Evolutionary conservation across 2,797 vertebrate species (phyloP), one percentile per base, ranked within the genome.

Genomic region (Labroides dimidiatus): DNA sequence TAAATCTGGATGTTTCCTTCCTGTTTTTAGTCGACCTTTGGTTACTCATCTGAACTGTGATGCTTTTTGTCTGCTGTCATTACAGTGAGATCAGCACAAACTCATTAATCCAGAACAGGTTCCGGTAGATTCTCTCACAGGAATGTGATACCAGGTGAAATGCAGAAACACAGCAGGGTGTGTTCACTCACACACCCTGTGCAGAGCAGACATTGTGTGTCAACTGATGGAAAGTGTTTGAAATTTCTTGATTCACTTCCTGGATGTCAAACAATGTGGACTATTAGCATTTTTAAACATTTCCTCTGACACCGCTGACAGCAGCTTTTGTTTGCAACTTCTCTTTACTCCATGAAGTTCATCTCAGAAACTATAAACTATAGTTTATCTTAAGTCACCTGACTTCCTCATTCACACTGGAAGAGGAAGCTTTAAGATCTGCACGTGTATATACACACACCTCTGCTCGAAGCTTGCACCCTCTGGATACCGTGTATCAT

Each of bases 81-180:
- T 19, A 23, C 47, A 51, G 2, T 8, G 45, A 41, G 15, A 17
- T 56, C 43, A 33, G 10, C 30, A 49, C 19, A 21, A 9, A 8
- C 1, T 49, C 33, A 53, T 43, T 33, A 14, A 51, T 21, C 15
- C 16, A 7, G 1, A 62, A 64, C 77, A 24, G 67, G 84, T 81
- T 76, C 8, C 5, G 30, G 45, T 7, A 59, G 70, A 62, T 79
- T 80, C 19, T 47, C 36, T 33, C 20, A 2, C 16, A 60, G 64
- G 64, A 76, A 85, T 80, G 72, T 69, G 81, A 82, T 71, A 80
- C 81, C 20, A 56, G 61, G 16, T 30, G 2, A 55, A 24, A 30
- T 21, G 6, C 3, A 58, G 8, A 12, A 57, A 37, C 17, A 37
- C 27, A 59, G 4, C 63, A 73, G 69, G 84, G 82, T 76, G 81